A percentile compares a stretch with the other conserved stretches of the same genome.
These are phyloP conservation scores for Phortica variegata DNA, from an alignment of 1,140 invertebrate species.

Conservation along the genomic window DNA sequence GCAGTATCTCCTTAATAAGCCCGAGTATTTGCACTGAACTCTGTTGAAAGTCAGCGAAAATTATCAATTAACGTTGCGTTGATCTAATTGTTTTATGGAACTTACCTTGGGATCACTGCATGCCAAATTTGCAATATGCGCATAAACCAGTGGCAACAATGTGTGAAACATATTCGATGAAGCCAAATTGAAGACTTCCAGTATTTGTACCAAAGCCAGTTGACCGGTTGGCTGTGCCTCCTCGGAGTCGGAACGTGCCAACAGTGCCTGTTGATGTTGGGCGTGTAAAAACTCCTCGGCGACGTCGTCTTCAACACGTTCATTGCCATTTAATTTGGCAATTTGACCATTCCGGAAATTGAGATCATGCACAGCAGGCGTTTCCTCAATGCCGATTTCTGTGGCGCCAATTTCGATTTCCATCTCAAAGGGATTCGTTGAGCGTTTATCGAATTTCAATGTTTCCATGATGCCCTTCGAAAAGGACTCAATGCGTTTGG, in stretches of 20 bases:
- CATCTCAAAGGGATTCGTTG: constrained; percentile 55
- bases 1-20: constrained; percentile 86
- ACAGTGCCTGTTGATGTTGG: constrained; percentile 12
- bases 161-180: constrained; percentile 65
- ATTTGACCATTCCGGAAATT: constrained; percentile 41
- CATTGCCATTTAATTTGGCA: constrained; percentile 54
- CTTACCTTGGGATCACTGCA: constrained; percentile 78
- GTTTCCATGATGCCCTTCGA: constrained; percentile 56
- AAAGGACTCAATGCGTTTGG: constrained; percentile 55
- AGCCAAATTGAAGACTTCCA: constrained; percentile 51
- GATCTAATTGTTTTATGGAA: too few species aligned
- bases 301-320: constrained; percentile 43
- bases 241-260: constrained; percentile 40
- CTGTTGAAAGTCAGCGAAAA: constrained; percentile 60
- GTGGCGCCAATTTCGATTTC: constrained; percentile 56
- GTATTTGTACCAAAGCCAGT: constrained; percentile 31
- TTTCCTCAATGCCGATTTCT: constrained; percentile 51
- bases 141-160: constrained; percentile 75
- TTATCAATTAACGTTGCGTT: too few species aligned
- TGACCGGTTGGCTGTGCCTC: constrained; percentile 21
- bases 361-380: constrained; percentile 28
- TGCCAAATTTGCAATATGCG: constrained; percentile 78
- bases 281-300: constrained; percentile 19
- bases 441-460: constrained; percentile 53
- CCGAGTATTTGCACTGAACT: constrained; percentile 89